phyloP scores from a whole-genome alignment of 2,888 invertebrate species.

The Luperina nickerlii region DNA sequence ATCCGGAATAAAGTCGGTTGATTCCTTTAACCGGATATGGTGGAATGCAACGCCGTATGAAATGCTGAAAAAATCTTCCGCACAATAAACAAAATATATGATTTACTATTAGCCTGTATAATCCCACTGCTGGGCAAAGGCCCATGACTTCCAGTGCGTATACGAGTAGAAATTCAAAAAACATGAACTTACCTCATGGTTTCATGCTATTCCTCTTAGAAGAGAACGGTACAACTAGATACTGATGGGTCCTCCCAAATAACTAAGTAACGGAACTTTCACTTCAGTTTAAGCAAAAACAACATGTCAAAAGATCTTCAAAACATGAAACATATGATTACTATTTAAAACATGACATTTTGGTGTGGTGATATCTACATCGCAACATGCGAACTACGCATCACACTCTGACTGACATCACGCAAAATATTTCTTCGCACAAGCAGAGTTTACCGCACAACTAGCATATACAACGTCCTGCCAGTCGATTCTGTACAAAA shows the following conservation, averaged over 20 bases:
- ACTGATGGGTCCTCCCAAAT: neutral
- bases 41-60: neutral
- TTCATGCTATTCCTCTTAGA: neutral
- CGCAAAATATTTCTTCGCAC: neutral
- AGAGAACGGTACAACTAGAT: neutral
- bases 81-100: neutral
- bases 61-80: neutral
- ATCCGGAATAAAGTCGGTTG: neutral
- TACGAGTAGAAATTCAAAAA: neutral
- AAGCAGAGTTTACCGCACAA: too few relatives aligned
- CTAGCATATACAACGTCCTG: too few relatives aligned
- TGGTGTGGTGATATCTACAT: neutral
- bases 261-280: neutral
- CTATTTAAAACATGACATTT: too few relatives aligned
- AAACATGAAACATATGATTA: too few relatives aligned
- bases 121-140: too few relatives aligned
- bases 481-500: too few relatives aligned
- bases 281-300: neutral
- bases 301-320: neutral
- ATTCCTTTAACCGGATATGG: neutral
- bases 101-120: too few relatives aligned
- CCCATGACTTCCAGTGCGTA: too few relatives aligned
- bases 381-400: neutral
- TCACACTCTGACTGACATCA: neutral
- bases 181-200: neutral